Evolutionary conservation across 1,140 invertebrate genomes (phyloP), one percentile per base, ranked within the genome.

Genomic region (Pachyrhynchus sulphureomaculatus): DNA sequence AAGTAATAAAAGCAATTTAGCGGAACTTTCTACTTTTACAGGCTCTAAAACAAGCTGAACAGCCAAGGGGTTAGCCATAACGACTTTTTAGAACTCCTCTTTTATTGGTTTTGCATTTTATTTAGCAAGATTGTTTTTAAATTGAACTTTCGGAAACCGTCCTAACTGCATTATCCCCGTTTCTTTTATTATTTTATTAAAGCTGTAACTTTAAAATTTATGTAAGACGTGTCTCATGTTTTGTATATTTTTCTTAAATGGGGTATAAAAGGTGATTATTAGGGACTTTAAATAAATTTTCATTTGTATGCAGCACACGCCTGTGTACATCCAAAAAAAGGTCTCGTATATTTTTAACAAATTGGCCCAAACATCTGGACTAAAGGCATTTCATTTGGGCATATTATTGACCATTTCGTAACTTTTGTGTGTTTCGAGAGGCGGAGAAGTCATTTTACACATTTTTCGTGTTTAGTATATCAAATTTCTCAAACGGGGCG

Each of bases 321-420:
- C 52, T 33, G 33, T 21, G 33, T 8, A 49, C 24, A 17, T 47
- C 34, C 26, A 13, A 49, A 59, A 12, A 26, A 21, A 49, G 20
- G 24, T 41, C 44, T 18, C n/a, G 33, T 17, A 61, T 55, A 52
- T 65, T 54, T 65, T 62, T 49, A 52, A 47, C 54, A 29, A 61
- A 61, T 62, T 58, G 64, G 37, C 48, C 39, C 60, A 58, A 68
- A 68, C 67, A 68, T 68, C 67, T 68, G 67, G 60, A 57, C 44
- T 57, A 37, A 32, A 62, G 39, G 55, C 37, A 68, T 68, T n/a
- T 68, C 47, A 64, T 48, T 59, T 24, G 21, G 42, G 34, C 48
- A 49, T 62, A 56, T 64, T 64, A 54, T 51, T 47, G 65, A 60
- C 65, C 51, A 57, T 67, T 67, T 62, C 37, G 52, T 62, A n/a